These are phyloP conservation scores for Noctuana brunneofusca DNA, from an alignment of 2,888 invertebrate species.

Conservation along the genomic window DNA sequence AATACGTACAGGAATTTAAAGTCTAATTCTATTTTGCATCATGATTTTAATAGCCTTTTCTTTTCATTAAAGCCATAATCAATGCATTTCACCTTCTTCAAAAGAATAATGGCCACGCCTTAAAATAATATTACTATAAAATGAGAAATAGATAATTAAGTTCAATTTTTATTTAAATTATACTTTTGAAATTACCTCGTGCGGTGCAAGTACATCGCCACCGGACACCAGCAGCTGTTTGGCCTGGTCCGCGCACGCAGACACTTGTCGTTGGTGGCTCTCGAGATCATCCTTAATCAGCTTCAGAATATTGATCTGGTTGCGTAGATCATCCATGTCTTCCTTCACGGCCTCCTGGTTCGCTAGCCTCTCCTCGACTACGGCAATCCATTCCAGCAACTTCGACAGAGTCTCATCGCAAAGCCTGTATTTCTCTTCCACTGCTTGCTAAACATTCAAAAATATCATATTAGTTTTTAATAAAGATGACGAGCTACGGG, in stretches of 20 bases:
- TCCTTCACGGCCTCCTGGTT: constrained; percentile 94
- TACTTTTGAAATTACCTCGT: constrained; percentile 81
- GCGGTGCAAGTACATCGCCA: constrained; percentile 94
- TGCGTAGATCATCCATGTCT: constrained; percentile 91
- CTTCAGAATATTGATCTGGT: constrained; percentile 95
- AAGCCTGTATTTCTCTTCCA: constrained; percentile 95
- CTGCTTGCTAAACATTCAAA: constrained; percentile 90
- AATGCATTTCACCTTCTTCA: too few species aligned
- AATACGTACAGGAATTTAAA: too few species aligned
- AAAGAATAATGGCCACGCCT: too few species aligned
- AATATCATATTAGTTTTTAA: constrained; percentile 44
- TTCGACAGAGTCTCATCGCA: constrained; percentile 94
- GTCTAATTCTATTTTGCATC: too few species aligned
- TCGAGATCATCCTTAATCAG: constrained; percentile 95
- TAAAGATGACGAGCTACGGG: constrained; percentile 15
- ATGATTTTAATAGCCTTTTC: too few species aligned
- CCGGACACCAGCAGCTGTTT: constrained; percentile 95
- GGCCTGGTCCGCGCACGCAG: constrained; percentile 94
- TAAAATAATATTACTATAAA: too few species aligned
- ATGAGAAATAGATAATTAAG: too few species aligned
- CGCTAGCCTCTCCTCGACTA: constrained; percentile 92
- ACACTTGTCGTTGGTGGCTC: constrained; percentile 91
- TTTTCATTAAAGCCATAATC: too few species aligned
- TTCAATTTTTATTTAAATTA: too few species aligned
- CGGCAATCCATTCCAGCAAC: constrained; percentile 93